Evolutionary conservation across 53 echinoderm and acorn worm species (phyloP).

Genomic region (Crossaster papposus): DNA sequence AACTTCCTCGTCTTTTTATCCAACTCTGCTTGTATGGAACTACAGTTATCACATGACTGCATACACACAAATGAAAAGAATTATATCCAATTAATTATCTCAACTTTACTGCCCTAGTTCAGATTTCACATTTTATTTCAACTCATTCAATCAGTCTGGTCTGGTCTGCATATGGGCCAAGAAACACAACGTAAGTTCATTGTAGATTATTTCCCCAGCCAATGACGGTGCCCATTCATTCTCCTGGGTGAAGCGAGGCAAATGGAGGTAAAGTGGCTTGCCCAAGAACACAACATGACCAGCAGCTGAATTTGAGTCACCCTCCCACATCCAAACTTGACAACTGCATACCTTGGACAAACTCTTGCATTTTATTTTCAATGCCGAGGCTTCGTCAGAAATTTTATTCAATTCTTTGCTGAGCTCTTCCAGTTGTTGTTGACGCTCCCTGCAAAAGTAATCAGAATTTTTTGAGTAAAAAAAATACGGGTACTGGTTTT

Average conservation of each 20-base stretch:
- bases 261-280: no score
- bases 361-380: slow-evolving; percentile 79
- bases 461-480: neutral
- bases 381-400: slow-evolving; percentile 78
- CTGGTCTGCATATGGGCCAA: neutral
- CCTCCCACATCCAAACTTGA: neutral
- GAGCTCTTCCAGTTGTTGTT: slow-evolving; percentile 94
- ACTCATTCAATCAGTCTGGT: neutral
- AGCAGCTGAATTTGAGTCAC: no score
- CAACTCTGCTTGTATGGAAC: slow-evolving; percentile 63
- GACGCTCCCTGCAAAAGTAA: slow-evolving; percentile 79
- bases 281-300: no score
- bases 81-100: neutral
- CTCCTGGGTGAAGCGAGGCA: no score
- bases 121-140: neutral
- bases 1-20: slow-evolving; percentile 73
- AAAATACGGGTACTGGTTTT: neutral
- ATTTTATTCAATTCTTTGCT: slow-evolving; percentile 90
- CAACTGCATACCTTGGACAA: slow-evolving; percentile 16
- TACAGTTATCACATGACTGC: slow-evolving; percentile 77
- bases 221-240: no score
- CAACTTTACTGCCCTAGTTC: neutral
- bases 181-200: neutral
- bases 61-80: neutral
- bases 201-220: no score